Evolutionary conservation across 2,797 vertebrate genomes (phyloP).

Genomic region (Mormyrops attenuatus): DNA sequence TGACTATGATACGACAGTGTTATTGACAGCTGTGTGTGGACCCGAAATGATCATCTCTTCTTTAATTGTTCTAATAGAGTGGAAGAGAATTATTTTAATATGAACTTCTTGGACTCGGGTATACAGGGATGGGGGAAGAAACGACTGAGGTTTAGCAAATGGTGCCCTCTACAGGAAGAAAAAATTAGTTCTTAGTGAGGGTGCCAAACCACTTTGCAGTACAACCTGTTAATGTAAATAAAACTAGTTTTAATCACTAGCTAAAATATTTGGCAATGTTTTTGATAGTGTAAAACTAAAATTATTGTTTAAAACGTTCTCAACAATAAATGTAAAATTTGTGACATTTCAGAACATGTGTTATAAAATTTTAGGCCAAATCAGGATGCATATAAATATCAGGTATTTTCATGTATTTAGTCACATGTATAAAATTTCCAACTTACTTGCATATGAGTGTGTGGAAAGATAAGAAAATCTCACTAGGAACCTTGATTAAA

Average conservation of each 20-base stretch:
- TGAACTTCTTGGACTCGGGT: neutral
- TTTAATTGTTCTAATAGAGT: neutral
- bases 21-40: neutral
- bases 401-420: neutral
- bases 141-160: neutral
- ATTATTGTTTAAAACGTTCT: neutral
- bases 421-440: neutral
- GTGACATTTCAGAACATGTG: neutral
- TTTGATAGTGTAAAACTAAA: neutral
- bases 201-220: neutral
- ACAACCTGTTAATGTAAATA: neutral
- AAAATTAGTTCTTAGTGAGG: neutral
- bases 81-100: neutral
- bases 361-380: neutral
- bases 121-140: neutral
- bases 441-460: neutral
- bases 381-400: neutral
- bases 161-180: slow-evolving; percentile 10
- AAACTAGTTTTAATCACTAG: neutral
- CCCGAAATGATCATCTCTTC: neutral
- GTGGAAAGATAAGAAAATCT: neutral
- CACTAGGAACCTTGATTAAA: neutral
- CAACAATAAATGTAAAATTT: neutral
- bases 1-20: neutral
- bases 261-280: neutral